Percentiles rank a stretch among this genome's conserved stretches.
phyloP scores from a whole-genome alignment of 2,797 vertebrate genomes.

The Poecilia gillii region DNA sequence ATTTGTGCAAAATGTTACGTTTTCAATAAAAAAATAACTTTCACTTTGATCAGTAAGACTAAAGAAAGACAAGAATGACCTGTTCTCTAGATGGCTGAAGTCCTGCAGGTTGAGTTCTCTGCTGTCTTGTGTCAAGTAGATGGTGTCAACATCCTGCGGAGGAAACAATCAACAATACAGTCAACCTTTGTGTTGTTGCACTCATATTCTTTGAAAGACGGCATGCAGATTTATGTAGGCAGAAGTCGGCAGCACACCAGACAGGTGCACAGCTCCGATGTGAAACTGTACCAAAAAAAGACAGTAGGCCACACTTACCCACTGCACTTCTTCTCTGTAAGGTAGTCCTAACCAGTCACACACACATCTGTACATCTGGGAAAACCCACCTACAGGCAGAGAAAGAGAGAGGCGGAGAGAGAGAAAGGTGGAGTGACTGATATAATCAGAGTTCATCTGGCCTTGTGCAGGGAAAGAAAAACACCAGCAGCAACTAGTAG shows the following conservation, averaged over 20 bases:
- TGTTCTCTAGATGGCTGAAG: slow-evolving; percentile 97
- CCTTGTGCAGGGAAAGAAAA: neutral
- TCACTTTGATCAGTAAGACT: neutral
- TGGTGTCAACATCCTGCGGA: slow-evolving; percentile 94
- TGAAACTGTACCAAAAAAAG: neutral
- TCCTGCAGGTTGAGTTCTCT: slow-evolving; percentile 95
- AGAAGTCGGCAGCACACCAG: neutral
- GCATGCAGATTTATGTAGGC: slow-evolving; percentile 13
- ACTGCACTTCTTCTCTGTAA: slow-evolving; percentile 96
- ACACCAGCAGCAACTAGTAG: neutral
- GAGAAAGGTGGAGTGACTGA: neutral
- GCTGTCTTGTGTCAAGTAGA: slow-evolving; percentile 97
- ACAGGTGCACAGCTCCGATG: slow-evolving; percentile 2
- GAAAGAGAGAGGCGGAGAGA: neutral
- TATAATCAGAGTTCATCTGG: neutral
- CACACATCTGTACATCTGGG: slow-evolving; percentile 96
- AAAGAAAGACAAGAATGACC: slow-evolving; percentile 71
- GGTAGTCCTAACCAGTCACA: slow-evolving; percentile 96
- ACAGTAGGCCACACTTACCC: slow-evolving; percentile 83
- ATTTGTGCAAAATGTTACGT: neutral
- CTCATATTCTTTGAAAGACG: slow-evolving; percentile 16
- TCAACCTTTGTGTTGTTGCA: neutral
- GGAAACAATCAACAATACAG: slow-evolving; percentile 10
- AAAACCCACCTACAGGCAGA: slow-evolving; percentile 89
- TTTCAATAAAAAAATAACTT: neutral